These are phyloP conservation scores for Drosophila mimetica DNA, from an alignment of 2,888 invertebrate species.

Conservation along the genomic window DNA sequence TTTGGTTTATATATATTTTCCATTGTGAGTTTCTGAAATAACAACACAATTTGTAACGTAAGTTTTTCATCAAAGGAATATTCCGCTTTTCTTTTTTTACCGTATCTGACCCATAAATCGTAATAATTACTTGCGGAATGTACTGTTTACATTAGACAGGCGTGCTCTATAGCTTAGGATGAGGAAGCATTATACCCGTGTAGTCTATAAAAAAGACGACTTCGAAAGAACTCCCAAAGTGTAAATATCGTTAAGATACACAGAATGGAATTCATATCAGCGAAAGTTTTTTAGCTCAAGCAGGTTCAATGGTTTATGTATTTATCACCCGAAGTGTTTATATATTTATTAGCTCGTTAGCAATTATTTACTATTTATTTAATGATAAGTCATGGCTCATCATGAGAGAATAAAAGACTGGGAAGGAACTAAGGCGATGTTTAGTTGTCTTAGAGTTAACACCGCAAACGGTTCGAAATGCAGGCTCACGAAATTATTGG, in stretches of 20 bases:
- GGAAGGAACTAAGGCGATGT: neutral
- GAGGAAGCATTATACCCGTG: neutral
- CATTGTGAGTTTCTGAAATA: neutral
- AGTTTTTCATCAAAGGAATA: neutral
- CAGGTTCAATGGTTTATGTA: neutral
- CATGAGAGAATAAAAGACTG: constrained; percentile 12
- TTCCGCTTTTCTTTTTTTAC: neutral
- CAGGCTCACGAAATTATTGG: constrained; percentile 1
- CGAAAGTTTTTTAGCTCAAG: neutral
- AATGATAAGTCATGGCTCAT: constrained; percentile 4
- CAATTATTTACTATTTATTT: neutral
- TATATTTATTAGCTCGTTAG: neutral
- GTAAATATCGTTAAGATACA: constrained; percentile 10
- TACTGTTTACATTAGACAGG: neutral
- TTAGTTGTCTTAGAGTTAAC: constrained; percentile 11
- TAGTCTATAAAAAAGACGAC: neutral
- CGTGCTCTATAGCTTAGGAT: neutral
- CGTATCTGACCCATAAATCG: neutral
- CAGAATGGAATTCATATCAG: neutral
- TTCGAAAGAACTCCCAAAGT: neutral
- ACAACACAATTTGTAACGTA: neutral
- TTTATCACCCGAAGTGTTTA: neutral
- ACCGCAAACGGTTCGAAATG: constrained; percentile 18
- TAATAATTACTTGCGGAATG: neutral
- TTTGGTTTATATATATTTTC: neutral